These are phyloP conservation scores for Zaprionus lineosus DNA, from an alignment of 2,888 invertebrate species.

Conservation along the genomic window DNA sequence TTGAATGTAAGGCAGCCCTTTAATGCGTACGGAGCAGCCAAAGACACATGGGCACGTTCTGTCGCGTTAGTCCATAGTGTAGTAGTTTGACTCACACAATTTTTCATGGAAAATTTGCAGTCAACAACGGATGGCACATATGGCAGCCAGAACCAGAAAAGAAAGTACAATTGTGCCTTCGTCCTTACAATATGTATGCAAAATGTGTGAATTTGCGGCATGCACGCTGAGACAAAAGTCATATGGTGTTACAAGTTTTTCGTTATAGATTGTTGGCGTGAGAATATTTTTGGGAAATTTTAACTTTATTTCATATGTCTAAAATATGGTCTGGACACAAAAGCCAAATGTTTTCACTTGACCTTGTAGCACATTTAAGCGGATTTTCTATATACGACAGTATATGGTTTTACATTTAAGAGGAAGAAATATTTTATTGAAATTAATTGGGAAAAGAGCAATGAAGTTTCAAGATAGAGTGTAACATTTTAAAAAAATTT, in stretches of 20 bases:
- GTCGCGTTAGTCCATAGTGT: conserved; percentile 64
- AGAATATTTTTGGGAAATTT: conserved; percentile 54
- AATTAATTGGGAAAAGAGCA: too few species aligned
- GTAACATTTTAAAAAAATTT: not conserved
- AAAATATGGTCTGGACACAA: conserved; percentile 13
- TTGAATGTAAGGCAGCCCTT: too few species aligned
- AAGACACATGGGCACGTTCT: conserved; percentile 37
- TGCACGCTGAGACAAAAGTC: conserved; percentile 24
- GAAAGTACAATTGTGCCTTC: conserved; percentile 33
- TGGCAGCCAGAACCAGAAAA: conserved; percentile 60
- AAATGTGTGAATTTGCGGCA: conserved; percentile 50
- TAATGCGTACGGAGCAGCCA: conserved; percentile 8
- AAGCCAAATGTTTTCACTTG: too few species aligned
- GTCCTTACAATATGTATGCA: conserved; percentile 29
- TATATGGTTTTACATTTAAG: too few species aligned
- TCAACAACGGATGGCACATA: conserved; percentile 51
- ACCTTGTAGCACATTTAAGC: not conserved
- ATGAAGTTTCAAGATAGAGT: too few species aligned
- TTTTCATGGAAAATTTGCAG: conserved; percentile 72
- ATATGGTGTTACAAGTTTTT: conserved; percentile 14
- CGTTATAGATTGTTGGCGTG: conserved; percentile 31
- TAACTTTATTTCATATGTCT: not conserved
- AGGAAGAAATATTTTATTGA: too few species aligned
- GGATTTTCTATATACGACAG: not conserved
- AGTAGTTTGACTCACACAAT: conserved; percentile 70